Conservation (phyloP, 2,797 vertebrate species). For the Anabas testudineus region DNA sequence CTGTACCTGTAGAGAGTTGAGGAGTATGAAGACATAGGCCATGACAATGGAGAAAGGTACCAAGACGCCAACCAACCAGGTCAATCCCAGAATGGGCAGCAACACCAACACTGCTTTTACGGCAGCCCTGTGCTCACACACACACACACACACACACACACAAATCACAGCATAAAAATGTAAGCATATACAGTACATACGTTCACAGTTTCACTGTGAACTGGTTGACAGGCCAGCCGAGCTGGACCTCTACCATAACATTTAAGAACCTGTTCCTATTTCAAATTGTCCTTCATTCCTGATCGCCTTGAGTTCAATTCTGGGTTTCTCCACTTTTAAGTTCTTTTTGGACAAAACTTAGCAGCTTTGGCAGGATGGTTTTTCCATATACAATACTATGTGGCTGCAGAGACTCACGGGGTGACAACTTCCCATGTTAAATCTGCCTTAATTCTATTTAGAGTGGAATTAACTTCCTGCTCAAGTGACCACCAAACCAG, state of each 20-base stretch:
- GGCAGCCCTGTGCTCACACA: conserved; percentile 77
- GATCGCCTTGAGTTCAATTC: conserved; percentile 22
- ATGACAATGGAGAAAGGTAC: conserved; percentile 86
- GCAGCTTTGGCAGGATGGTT: conserved; percentile 54
- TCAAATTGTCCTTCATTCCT: conserved; percentile 14
- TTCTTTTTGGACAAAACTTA: conserved; percentile 43
- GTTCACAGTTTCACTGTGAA: conserved; percentile 19
- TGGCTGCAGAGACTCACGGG: conserved; percentile 75
- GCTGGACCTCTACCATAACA: conserved; percentile 3
- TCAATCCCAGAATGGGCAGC: conserved; percentile 87
- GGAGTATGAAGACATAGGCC: conserved; percentile 86
- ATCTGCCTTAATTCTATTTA: conserved; percentile 86
- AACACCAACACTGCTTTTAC: conserved; percentile 86
- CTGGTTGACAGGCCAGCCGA: conserved; percentile 8
- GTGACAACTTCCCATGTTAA: conserved; percentile 85
- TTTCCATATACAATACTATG: conserved; percentile 75
- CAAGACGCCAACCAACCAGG: conserved; percentile 87
- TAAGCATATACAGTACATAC: conserved; percentile 1
- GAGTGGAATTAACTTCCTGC: conserved; percentile 84
- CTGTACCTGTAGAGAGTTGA: conserved; percentile 88
- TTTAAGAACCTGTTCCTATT: neutral
- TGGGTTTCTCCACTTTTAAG: conserved; percentile 40
- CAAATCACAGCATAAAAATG: conserved; percentile 5
- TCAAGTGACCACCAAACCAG: conserved; percentile 85
- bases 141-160: conserved; percentile 37